Percentiles rank a stretch among this genome's conserved stretches.
Conservation (phyloP, 2,888 invertebrate genomes). For the Nysson spinosus region DNA sequence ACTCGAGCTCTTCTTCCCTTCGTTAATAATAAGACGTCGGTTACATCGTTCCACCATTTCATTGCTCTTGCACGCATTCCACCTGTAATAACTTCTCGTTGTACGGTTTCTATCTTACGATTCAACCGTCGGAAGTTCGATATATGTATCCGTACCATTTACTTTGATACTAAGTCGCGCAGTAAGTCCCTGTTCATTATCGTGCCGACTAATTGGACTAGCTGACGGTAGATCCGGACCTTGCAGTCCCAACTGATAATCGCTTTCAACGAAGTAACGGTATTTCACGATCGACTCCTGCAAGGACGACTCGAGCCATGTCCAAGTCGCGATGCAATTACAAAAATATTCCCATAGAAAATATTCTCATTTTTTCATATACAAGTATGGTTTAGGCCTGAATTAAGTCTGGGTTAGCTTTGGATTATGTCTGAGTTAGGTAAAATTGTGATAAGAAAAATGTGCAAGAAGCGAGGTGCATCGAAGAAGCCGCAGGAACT, state of each 20-base stretch:
- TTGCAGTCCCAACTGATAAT: constrained; percentile 35
- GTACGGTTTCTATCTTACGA: neutral
- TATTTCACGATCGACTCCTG: constrained; percentile 13
- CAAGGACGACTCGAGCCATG: too few species aligned
- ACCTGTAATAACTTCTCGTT: constrained; percentile 23
- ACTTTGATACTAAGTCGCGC: neutral
- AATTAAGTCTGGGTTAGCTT: too few species aligned
- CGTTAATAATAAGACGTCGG: constrained; percentile 42
- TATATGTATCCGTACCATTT: neutral
- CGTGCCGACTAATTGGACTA: constrained; percentile 36
- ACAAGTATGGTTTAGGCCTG: too few species aligned
- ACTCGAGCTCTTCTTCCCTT: constrained; percentile 9
- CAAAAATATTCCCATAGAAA: too few species aligned
- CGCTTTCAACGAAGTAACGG: constrained; percentile 28
- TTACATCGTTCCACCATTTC: constrained; percentile 11
- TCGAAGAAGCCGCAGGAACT: too few species aligned
- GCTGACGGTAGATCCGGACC: constrained; percentile 31
- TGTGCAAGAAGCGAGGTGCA: too few species aligned
- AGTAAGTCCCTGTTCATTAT: constrained; percentile 32
- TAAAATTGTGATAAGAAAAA: too few species aligned
- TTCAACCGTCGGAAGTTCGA: constrained; percentile 22
- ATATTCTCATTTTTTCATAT: too few species aligned
- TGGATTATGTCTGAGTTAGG: too few species aligned
- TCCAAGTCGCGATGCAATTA: constrained; percentile 7
- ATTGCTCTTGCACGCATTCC: constrained; percentile 33